Base-by-base conservation (phyloP, 1,140 invertebrate species). In the Andricus grossulariae region DNA sequence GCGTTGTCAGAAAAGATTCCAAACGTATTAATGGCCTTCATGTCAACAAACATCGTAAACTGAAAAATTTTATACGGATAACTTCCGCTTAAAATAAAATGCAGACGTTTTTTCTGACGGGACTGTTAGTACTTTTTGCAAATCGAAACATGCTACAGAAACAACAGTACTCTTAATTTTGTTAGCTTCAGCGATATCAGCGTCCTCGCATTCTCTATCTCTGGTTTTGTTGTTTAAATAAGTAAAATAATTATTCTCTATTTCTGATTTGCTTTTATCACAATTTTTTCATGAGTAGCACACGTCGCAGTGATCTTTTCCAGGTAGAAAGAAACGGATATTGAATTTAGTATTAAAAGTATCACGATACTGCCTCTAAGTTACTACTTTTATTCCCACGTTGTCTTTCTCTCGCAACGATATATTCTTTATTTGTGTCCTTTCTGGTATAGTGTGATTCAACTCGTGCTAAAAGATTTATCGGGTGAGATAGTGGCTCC, bases 381-480 rank as follows among this genome's bases (percentile, higher is more conserved):
- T 60, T 1, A 2, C 16, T 45, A 57, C 25, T 39, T 73, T 32
- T 55, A 55, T n/a, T 50, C 7, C 0, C 10, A 45, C 21, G 18
- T 55, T 54, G 13, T 32, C 45, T 73, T 45, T 25, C 49, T 52
- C 16, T n/a, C 55, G 45, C 72, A 6, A 45, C 72, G 3, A 55
- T 18, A 16, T 73, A 73, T 55, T 57, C 21, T 73, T 49, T 54
- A 32, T 39, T 25, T 45, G 72, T 57, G 5, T 52, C 55, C 50
- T 73, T 52, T 57, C 72, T 52, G 11, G 25, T 55, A 16, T 73
- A 73, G 19, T 73, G 52, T 39, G 72, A 55, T 16, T 73, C 72
- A 16, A 73, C 13, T 25, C 11, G 51, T 13, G 19, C 50, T 39
- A 73, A 73, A 16, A 55, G 18, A 39, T 73, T 73, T 10, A 73